These are phyloP conservation scores for Tragelaphus imberbis DNA, from an alignment of 2,113 vertebrate genomes.

Conservation along the genomic window DNA sequence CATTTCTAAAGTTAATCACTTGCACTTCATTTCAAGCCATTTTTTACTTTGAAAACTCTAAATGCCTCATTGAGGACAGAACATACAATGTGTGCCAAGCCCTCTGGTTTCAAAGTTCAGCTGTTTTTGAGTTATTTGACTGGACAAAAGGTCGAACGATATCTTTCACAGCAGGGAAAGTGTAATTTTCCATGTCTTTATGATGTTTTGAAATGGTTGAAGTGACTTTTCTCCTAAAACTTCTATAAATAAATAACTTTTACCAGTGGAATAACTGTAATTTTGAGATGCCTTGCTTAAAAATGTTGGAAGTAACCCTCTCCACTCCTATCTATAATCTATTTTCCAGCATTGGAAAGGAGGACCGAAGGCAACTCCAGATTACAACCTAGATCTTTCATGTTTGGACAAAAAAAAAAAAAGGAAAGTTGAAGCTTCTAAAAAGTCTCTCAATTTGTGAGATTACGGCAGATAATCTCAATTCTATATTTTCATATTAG, in stretches of 20 bases:
- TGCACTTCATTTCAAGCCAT: neutral
- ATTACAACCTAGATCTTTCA: neutral
- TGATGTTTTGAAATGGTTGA: constrained; percentile 42
- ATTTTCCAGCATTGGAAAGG: neutral
- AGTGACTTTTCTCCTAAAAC: constrained; percentile 34
- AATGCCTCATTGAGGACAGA: constrained; percentile 30
- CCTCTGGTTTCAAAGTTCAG: constrained; percentile 56
- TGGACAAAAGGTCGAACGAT: constrained; percentile 55
- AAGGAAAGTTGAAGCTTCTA: neutral
- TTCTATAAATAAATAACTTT: constrained; percentile 52
- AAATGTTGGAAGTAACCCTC: neutral
- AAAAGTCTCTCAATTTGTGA: neutral
- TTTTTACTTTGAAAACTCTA: constrained; percentile 42
- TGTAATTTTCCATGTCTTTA: constrained; percentile 66
- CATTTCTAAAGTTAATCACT: neutral
- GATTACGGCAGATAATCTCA: neutral
- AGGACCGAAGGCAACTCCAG: neutral
- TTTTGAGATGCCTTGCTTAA: constrained; percentile 17
- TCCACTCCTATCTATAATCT: neutral
- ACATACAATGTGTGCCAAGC: constrained; percentile 16
- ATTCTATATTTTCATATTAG: neutral
- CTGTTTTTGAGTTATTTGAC: constrained; percentile 53
- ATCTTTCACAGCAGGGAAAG: constrained; percentile 52
- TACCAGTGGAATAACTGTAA: neutral
- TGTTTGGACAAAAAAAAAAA: neutral